Evolutionary conservation across 2,888 invertebrate genomes (phyloP).

Genomic region (Hypsopygia costalis): DNA sequence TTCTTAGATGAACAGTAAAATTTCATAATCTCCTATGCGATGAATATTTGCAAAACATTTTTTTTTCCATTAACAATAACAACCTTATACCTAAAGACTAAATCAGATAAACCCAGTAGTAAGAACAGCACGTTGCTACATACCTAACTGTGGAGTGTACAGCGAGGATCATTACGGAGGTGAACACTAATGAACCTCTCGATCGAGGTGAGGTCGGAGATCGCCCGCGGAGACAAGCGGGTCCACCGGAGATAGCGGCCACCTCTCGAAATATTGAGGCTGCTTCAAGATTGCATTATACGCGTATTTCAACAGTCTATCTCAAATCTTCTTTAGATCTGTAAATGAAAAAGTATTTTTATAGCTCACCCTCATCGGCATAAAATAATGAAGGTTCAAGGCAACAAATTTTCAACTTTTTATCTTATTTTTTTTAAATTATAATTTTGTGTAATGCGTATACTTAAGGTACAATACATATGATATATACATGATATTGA

Average conservation of each 20-base stretch:
- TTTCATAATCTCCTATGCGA: no score
- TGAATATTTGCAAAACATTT: no score
- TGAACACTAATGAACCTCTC: constrained; percentile 69
- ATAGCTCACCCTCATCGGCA: no score
- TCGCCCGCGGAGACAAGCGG: constrained; percentile 42
- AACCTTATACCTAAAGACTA: no score
- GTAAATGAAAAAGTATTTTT: not conserved
- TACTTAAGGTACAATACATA: no score
- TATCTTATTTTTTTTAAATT: no score
- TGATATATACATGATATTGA: no score
- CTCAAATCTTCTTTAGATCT: not conserved
- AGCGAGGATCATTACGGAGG: constrained; percentile 60
- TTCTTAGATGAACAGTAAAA: no score
- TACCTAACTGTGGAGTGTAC: not conserved
- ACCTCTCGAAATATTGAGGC: constrained; percentile 37
- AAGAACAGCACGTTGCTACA: not conserved
- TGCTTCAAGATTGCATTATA: constrained; percentile 30
- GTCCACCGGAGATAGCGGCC: constrained; percentile 31
- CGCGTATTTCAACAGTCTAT: constrained; percentile 1
- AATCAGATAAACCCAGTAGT: constrained; percentile 6
- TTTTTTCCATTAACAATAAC: no score
- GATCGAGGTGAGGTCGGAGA: constrained; percentile 43
- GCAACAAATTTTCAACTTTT: no score
- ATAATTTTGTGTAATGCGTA: no score
- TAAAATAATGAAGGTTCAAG: no score